Evolutionary conservation across 1,140 invertebrate species (phyloP).

Genomic region (Diabrotica virgifera): DNA sequence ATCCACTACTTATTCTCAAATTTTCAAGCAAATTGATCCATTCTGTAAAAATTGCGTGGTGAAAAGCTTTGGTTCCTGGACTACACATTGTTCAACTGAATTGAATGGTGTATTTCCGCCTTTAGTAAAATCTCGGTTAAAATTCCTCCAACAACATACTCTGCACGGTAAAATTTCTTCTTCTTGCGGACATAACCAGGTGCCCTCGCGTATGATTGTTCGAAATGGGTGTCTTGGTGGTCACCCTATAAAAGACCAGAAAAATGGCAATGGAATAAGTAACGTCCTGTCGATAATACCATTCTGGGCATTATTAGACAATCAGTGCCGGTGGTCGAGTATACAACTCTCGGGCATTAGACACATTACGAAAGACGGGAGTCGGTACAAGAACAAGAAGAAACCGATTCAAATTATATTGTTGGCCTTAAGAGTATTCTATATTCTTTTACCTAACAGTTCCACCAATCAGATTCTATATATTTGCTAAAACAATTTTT

Average conservation of each 20-base stretch:
- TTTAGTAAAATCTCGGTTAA: too few relatives aligned
- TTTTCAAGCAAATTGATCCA: too few relatives aligned
- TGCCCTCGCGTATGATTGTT: not conserved
- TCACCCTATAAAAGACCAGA: constrained; percentile 11
- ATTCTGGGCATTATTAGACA: constrained; percentile 33
- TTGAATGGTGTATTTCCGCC: too few relatives aligned
- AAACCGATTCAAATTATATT: constrained; percentile 33
- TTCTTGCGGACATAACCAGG: not conserved
- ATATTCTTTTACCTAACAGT: not conserved
- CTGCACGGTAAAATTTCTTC: too few relatives aligned
- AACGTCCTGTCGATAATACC: constrained; percentile 28
- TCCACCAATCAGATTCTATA: not conserved
- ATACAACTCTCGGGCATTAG: constrained; percentile 15
- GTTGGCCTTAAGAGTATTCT: constrained; percentile 22
- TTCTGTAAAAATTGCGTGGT: too few relatives aligned
- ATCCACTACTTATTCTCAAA: too few relatives aligned
- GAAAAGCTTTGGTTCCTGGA: too few relatives aligned
- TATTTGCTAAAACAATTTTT: too few relatives aligned
- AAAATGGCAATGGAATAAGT: constrained; percentile 19
- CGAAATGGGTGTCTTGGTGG: not conserved
- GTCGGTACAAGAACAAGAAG: constrained; percentile 3
- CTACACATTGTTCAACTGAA: too few relatives aligned
- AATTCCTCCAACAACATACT: too few relatives aligned
- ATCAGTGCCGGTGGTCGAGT: constrained; percentile 38
- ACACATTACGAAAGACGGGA: constrained; percentile 14